These are phyloP conservation scores for Lepus oiostolus DNA, from an alignment of 2,797 vertebrate genomes.

Conservation along the genomic window DNA sequence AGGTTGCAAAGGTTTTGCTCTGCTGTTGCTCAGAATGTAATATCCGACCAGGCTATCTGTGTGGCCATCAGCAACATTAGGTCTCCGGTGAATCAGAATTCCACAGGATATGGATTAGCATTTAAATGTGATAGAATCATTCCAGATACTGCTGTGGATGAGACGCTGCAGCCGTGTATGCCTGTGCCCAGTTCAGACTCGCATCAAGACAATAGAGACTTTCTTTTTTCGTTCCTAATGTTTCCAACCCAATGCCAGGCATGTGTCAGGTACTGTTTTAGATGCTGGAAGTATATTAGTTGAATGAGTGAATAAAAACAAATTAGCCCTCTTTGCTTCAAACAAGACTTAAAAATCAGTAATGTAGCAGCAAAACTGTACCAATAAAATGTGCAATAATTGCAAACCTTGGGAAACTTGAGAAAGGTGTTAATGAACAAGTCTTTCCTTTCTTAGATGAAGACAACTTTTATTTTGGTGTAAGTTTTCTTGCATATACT, in stretches of 20 bases:
- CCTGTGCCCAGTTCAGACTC: constrained; percentile 46
- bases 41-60: constrained; percentile 54
- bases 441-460: background rate
- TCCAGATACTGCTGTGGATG: background rate
- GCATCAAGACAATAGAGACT: constrained; percentile 5
- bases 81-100: constrained; percentile 53
- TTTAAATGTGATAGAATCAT: constrained; percentile 75
- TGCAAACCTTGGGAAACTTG: constrained; percentile 36
- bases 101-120: constrained; percentile 65
- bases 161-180: constrained; percentile 47
- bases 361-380: background rate
- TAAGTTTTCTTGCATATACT: background rate
- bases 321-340: background rate
- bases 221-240: constrained; percentile 56
- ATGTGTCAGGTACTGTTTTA: background rate
- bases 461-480: background rate
- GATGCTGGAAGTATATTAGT: background rate
- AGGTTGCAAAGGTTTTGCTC: constrained; percentile 70
- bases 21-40: constrained; percentile 57
- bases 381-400: background rate
- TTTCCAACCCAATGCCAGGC: constrained; percentile 15
- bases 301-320: constrained; percentile 20
- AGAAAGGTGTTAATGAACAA: constrained; percentile 46
- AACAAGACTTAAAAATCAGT: background rate
- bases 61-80: constrained; percentile 70